phyloP scores from a whole-genome alignment of 2,113 vertebrate species.

The Ploceus nigricollis region DNA sequence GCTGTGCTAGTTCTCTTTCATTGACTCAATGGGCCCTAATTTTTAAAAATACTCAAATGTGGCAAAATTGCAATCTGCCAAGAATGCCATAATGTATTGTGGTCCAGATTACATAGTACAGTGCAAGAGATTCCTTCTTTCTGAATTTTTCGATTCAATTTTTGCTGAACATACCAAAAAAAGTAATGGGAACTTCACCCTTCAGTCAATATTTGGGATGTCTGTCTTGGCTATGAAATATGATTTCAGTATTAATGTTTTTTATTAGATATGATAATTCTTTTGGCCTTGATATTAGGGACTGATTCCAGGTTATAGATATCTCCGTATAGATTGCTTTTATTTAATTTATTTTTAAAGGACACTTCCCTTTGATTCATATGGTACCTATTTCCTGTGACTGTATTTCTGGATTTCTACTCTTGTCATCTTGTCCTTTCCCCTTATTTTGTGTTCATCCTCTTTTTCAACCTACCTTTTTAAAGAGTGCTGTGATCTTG shows the following conservation, averaged over 20 bases:
- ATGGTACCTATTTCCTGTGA: neutral
- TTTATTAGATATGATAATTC: neutral
- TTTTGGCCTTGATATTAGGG: neutral
- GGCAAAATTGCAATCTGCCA: neutral
- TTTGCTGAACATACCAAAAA: neutral
- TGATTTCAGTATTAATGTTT: neutral
- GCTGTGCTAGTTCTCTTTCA: neutral
- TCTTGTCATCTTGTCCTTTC: neutral
- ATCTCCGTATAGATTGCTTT: neutral
- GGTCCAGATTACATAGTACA: neutral
- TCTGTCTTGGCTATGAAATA: neutral
- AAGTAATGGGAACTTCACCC: neutral
- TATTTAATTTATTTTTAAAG: neutral
- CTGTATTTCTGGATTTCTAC: neutral
- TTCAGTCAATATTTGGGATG: neutral
- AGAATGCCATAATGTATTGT: neutral
- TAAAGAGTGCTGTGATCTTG: neutral
- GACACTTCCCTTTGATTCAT: neutral
- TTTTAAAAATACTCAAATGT: neutral
- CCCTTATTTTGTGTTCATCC: neutral
- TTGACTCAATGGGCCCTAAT: neutral
- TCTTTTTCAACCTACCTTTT: neutral
- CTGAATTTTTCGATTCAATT: neutral
- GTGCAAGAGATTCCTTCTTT: neutral
- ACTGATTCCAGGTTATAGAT: neutral